phyloP scores from a whole-genome alignment of 2,888 invertebrate genomes.

The Heliothis peltigera region DNA sequence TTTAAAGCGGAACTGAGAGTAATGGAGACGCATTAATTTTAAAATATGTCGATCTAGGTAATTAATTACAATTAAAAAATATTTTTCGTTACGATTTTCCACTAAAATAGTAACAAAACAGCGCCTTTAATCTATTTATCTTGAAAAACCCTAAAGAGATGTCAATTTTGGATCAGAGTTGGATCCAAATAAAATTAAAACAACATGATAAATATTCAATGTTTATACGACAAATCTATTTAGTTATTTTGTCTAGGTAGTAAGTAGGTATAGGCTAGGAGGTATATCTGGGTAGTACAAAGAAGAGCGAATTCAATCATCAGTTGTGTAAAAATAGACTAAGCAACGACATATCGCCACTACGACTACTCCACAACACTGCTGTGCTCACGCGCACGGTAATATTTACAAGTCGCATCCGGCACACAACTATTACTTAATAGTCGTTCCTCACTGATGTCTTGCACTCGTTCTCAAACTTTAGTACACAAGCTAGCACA shows the following conservation, averaged over 20 bases:
- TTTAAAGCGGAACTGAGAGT: slow-evolving; percentile 78
- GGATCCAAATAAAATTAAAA: no score
- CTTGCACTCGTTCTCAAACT: slow-evolving; percentile 71
- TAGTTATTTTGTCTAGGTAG: no score
- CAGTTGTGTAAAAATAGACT: not conserved
- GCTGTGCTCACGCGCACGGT: slow-evolving; percentile 63
- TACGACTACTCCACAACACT: slow-evolving; percentile 63
- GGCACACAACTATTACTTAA: slow-evolving; percentile 87
- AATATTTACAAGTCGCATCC: slow-evolving; percentile 87
- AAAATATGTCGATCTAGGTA: not conserved
- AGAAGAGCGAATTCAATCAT: not conserved
- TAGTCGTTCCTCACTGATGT: slow-evolving; percentile 76
- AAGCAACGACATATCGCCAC: slow-evolving; percentile 11
- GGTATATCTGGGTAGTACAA: no score
- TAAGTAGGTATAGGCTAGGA: no score
- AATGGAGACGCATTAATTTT: slow-evolving; percentile 68
- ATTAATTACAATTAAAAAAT: not conserved
- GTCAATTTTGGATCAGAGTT: no score
- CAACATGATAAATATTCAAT: no score
- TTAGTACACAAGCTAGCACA: no score
- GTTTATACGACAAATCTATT: no score
- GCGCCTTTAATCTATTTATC: no score
- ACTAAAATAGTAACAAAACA: not conserved
- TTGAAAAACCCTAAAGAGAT: no score
- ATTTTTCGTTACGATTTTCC: not conserved